Evolutionary conservation across 2,888 invertebrate species (phyloP).

Genomic region (Rhagonycha fulva): DNA sequence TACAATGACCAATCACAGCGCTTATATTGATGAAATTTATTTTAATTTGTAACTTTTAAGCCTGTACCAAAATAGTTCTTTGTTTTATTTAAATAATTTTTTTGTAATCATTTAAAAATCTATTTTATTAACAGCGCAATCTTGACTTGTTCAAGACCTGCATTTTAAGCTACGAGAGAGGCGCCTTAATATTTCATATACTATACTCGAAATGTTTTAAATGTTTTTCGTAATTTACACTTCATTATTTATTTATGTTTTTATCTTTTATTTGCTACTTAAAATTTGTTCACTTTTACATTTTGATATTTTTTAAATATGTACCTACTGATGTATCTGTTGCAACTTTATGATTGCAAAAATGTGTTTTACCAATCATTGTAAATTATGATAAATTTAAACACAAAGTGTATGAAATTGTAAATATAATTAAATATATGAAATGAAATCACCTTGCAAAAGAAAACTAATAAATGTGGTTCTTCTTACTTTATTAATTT

Average conservation of each 20-base stretch:
- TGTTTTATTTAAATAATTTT: too few relatives aligned
- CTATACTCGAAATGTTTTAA: not conserved
- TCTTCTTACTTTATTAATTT: not conserved
- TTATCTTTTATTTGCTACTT: not conserved
- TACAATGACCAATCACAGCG: too few relatives aligned
- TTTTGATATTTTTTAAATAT: not conserved
- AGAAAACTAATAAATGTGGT: not conserved
- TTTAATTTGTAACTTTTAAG: too few relatives aligned
- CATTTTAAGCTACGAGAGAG: not conserved
- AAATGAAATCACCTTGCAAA: not conserved
- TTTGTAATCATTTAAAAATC: too few relatives aligned
- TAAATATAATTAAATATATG: slow-evolving; percentile 11
- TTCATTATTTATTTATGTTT: not conserved
- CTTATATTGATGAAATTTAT: too few relatives aligned
- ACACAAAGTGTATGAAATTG: slow-evolving; percentile 13
- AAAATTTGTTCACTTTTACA: not conserved
- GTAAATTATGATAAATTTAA: slow-evolving; percentile 15
- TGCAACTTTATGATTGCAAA: not conserved
- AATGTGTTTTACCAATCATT: slow-evolving; percentile 2
- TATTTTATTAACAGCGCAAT: too few relatives aligned
- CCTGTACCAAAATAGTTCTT: too few relatives aligned
- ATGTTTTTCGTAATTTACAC: not conserved
- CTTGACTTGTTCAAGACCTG: not conserved
- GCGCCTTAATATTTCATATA: not conserved
- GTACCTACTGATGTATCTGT: not conserved